Conservation (phyloP, 2,797 vertebrate species). For the Botia almorhae region DNA sequence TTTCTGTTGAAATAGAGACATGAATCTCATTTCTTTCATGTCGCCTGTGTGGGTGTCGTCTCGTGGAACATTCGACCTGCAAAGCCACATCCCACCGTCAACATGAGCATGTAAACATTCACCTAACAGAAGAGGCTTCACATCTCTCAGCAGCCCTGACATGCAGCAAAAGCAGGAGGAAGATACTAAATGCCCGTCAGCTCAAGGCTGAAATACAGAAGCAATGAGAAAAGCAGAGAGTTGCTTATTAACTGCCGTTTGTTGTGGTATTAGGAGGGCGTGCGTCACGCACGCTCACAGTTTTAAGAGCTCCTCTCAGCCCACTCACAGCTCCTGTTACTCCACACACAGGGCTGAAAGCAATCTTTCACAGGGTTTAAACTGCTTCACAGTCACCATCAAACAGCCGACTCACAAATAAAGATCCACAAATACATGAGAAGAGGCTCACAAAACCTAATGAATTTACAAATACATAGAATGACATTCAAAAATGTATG, state of each 20-base stretch:
- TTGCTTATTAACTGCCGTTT: slow-evolving; percentile 51
- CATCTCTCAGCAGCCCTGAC: background rate
- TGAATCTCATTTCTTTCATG: slow-evolving; percentile 17
- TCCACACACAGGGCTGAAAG: background rate
- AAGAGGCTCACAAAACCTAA: no score
- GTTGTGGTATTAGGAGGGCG: slow-evolving; percentile 52
- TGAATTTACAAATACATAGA: no score
- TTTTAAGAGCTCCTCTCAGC: slow-evolving; percentile 67
- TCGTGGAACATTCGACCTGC: slow-evolving; percentile 14
- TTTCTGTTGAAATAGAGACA: background rate
- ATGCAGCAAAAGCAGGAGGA: slow-evolving; percentile 3
- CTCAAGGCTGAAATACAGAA: background rate
- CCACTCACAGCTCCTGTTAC: slow-evolving; percentile 76
- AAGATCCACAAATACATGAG: no score
- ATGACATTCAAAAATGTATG: no score
- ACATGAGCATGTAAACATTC: slow-evolving; percentile 36
- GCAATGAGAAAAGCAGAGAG: slow-evolving; percentile 10
- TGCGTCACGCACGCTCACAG: slow-evolving; percentile 43
- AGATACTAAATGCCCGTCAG: background rate
- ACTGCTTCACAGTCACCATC: no score
- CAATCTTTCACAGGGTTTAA: background rate
- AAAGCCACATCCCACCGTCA: slow-evolving; percentile 14
- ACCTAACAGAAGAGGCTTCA: background rate
- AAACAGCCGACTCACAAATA: no score
- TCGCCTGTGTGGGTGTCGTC: slow-evolving; percentile 9